phyloP scores from a whole-genome alignment of 2,113 vertebrate genomes.

The Coracopsis vasa region DNA sequence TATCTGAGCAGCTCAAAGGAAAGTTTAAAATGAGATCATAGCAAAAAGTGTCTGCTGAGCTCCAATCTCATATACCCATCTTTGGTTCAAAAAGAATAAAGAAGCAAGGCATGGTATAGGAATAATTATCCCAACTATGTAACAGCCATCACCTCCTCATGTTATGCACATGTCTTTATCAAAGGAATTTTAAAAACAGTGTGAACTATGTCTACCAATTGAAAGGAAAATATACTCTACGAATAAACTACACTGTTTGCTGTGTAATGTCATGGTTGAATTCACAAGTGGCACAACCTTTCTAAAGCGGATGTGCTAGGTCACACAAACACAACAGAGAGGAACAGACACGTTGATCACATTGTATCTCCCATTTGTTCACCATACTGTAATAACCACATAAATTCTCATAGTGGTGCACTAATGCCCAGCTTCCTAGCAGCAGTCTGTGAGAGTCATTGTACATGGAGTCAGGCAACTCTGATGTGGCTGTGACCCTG shows the following conservation, averaged over 20 bases:
- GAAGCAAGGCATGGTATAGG: neutral
- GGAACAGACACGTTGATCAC: neutral
- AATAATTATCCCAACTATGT: neutral
- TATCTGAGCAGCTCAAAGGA: neutral
- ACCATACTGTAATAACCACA: neutral
- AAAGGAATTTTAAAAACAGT: neutral
- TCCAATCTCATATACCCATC: neutral
- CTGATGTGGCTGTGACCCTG: neutral
- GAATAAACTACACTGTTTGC: neutral
- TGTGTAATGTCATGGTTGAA: neutral
- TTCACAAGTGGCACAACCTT: neutral
- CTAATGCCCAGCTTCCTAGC: neutral
- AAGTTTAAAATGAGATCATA: neutral
- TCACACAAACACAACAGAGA: neutral
- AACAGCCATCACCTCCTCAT: neutral
- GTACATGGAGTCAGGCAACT: neutral
- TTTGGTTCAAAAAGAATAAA: neutral
- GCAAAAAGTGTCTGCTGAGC: neutral
- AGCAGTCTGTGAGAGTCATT: neutral
- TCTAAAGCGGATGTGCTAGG: neutral
- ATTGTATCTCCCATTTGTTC: neutral
- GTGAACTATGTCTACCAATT: neutral
- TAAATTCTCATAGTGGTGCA: neutral
- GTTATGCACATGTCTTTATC: neutral
- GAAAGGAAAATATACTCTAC: neutral